Evolutionary conservation across 2,797 vertebrate species (phyloP).

Genomic region (Buceros bicornis): DNA sequence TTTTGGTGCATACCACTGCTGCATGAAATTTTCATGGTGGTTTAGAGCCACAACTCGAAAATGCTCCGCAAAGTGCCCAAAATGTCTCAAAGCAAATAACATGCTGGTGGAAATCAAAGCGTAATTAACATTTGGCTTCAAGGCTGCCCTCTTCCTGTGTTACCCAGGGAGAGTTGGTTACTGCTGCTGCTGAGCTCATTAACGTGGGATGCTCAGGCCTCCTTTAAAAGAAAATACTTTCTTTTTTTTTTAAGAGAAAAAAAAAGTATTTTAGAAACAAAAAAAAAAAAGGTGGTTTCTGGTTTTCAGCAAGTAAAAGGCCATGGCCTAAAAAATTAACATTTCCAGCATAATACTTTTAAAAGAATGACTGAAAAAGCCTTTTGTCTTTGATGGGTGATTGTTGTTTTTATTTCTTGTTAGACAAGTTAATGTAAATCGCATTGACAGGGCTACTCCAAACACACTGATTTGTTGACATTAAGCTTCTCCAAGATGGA

Average conservation of each 20-base stretch:
- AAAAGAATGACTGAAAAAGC: slow-evolving; percentile 42
- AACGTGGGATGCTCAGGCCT: neutral
- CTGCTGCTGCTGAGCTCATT: neutral
- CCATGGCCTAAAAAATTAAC: slow-evolving; percentile 4
- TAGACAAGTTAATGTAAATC: slow-evolving; percentile 70
- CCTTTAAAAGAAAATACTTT: neutral
- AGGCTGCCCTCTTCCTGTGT: slow-evolving; percentile 17
- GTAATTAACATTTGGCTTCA: slow-evolving; percentile 3
- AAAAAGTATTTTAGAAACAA: neutral
- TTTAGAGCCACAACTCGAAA: slow-evolving; percentile 36
- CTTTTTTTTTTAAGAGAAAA: neutral
- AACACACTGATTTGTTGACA: slow-evolving; percentile 71
- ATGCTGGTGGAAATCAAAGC: slow-evolving; percentile 37
- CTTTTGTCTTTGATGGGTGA: slow-evolving; percentile 50
- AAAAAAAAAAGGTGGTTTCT: neutral
- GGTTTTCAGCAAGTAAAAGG: slow-evolving; percentile 17
- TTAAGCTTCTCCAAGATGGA: slow-evolving; percentile 65
- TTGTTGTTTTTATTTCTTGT: slow-evolving; percentile 75
- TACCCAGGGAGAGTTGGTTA: neutral
- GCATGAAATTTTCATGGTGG: slow-evolving; percentile 9
- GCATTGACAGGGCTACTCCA: slow-evolving; percentile 65
- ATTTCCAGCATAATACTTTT: neutral
- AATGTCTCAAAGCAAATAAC: slow-evolving; percentile 43
- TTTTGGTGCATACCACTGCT: neutral
- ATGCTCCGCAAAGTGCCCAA: slow-evolving; percentile 22